Evolutionary conservation across 37 sponge, comb jelly and placozoan species (phyloP).

Genomic region (Trichoplax adhaerens): DNA sequence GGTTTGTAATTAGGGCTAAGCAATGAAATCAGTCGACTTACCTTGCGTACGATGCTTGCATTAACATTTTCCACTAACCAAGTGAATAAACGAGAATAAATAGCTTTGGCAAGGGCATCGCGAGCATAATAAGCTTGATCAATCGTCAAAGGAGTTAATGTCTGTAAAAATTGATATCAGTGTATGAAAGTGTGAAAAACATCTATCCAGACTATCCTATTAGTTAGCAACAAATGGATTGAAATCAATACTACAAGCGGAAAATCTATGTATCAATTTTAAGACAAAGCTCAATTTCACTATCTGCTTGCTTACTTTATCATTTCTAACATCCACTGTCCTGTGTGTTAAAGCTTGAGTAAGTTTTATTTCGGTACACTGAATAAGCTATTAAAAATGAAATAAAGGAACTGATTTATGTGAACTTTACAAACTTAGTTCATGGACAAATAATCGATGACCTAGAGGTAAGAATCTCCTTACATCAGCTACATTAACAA

Average conservation of each 20-base stretch:
- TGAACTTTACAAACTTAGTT: too few species aligned
- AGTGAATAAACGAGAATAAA: slow-evolving; percentile 54
- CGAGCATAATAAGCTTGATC: slow-evolving; percentile 61
- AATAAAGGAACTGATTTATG: neutral
- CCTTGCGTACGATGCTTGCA: slow-evolving; percentile 42
- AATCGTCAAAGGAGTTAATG: slow-evolving; percentile 25
- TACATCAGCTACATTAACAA: slow-evolving; percentile 20
- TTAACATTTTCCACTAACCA: slow-evolving; percentile 53
- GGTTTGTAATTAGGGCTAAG: neutral
- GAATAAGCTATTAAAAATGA: slow-evolving; percentile 23
- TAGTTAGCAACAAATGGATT: too few species aligned
- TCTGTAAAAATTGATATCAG: too few species aligned
- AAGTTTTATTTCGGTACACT: slow-evolving; percentile 18
- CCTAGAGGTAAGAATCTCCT: neutral
- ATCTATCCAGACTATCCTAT: too few species aligned
- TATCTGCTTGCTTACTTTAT: slow-evolving; percentile 14
- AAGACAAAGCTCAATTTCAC: too few species aligned
- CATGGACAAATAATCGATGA: neutral
- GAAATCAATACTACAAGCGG: too few species aligned
- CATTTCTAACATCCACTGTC: slow-evolving; percentile 39
- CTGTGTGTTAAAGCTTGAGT: slow-evolving; percentile 40
- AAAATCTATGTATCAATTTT: too few species aligned
- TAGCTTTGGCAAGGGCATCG: slow-evolving; percentile 61
- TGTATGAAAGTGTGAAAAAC: too few species aligned
- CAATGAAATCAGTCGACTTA: slow-evolving; percentile 2